These are phyloP conservation scores for Eurypyga helias DNA, from an alignment of 2,113 vertebrate species.

Conservation along the genomic window DNA sequence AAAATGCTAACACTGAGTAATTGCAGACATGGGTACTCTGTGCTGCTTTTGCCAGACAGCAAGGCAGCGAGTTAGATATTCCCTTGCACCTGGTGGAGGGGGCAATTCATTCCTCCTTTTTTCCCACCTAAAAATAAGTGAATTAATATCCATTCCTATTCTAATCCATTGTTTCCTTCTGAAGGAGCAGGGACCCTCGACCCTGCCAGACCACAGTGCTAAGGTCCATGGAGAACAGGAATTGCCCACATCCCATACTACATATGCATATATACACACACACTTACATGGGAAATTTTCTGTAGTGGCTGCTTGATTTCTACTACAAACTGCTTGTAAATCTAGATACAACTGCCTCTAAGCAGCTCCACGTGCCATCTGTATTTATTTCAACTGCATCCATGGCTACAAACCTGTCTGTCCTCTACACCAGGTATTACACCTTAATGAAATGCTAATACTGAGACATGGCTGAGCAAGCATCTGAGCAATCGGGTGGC, in stretches of 20 bases:
- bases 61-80: background rate
- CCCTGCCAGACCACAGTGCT: background rate
- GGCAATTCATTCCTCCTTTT: background rate
- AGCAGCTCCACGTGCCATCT: background rate
- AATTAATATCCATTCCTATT: background rate
- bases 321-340: background rate
- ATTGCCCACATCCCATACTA: background rate
- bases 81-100: background rate
- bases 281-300: background rate
- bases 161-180: background rate
- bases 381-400: background rate
- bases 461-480: background rate
- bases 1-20: background rate
- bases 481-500: background rate
- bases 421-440: background rate
- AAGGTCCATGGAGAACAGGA: background rate
- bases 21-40: background rate
- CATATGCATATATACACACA: rapidly evolving
- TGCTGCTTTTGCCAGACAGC: background rate
- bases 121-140: background rate
- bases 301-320: background rate
- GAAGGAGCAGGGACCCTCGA: background rate
- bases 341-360: background rate
- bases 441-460: background rate
- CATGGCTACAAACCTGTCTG: background rate